Percentiles rank a stretch among this genome's conserved stretches.
phyloP scores from a whole-genome alignment of 1,140 invertebrate genomes.

The Chrysoperla carnea region DNA sequence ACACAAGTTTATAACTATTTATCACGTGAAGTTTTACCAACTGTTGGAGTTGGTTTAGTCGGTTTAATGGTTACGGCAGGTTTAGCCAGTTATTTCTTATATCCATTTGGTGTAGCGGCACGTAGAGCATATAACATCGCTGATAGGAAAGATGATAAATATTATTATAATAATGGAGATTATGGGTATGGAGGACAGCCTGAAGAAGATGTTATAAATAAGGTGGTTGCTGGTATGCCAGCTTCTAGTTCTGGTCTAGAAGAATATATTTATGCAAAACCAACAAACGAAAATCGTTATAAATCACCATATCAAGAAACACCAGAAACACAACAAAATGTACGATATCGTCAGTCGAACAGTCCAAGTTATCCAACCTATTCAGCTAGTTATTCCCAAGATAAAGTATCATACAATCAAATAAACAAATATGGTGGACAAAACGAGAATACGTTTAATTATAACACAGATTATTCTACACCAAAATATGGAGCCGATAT shows the following conservation, averaged over 20 bases:
- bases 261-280: conserved; percentile 12
- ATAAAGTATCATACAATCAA: neutral
- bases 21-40: conserved; percentile 60
- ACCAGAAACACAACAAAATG: conserved; percentile 7
- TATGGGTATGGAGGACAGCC: conserved; percentile 40
- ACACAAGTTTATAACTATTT: conserved; percentile 62
- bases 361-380: neutral
- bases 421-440: neutral
- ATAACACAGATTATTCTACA: neutral
- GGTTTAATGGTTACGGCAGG: conserved; percentile 50
- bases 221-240: conserved; percentile 55
- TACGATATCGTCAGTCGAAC: neutral
- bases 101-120: conserved; percentile 47
- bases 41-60: conserved; percentile 54
- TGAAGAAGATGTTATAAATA: conserved; percentile 54
- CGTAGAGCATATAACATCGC: conserved; percentile 42
- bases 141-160: conserved; percentile 33
- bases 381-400: neutral
- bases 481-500: conserved; percentile 18
- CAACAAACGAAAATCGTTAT: conserved; percentile 5
- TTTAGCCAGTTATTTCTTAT: conserved; percentile 54
- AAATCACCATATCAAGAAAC: conserved; percentile 8
- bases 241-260: conserved; percentile 2
- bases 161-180: conserved; percentile 41
- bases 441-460: neutral